Evolutionary conservation across 2,888 invertebrate genomes (phyloP).

Genomic region (Drosophila neutralis): DNA sequence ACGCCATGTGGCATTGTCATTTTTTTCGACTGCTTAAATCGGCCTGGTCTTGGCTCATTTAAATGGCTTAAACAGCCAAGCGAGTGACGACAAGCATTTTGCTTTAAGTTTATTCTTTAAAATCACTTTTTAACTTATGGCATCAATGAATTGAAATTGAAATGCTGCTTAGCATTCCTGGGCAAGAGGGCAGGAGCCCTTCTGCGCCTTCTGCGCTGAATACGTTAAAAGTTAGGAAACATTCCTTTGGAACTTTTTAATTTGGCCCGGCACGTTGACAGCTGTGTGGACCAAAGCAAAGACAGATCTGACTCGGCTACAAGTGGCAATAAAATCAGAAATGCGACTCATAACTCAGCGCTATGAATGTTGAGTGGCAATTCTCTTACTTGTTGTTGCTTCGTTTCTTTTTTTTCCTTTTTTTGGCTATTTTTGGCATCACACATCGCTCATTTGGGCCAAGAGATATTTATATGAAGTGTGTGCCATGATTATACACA

Average conservation of each 20-base stretch:
- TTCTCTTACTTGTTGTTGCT: constrained; percentile 3
- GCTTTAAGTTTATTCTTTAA: constrained; percentile 6
- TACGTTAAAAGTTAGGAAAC: constrained; percentile 27
- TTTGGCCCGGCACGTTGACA: constrained; percentile 35
- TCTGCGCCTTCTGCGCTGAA: constrained; percentile 19
- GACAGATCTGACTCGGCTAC: constrained; percentile 7
- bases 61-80: background rate
- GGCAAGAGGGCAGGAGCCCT: background rate
- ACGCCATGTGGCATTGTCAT: constrained; percentile 13
- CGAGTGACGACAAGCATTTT: background rate
- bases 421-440: constrained; percentile 23
- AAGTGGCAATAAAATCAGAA: constrained; percentile 62
- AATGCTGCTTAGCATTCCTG: constrained; percentile 22
- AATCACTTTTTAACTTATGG: constrained; percentile 11
- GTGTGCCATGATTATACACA: constrained; percentile 38
- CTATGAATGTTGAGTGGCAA: constrained; percentile 71
- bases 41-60: background rate
- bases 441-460: constrained; percentile 33
- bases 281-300: constrained; percentile 16
- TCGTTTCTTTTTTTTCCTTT: background rate
- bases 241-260: constrained; percentile 53
- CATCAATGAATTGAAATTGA: background rate
- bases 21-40: background rate
- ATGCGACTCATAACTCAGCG: constrained; percentile 50
- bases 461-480: constrained; percentile 41